phyloP scores from a whole-genome alignment of 2,888 invertebrate species.

The Athripsodes cinereus region DNA sequence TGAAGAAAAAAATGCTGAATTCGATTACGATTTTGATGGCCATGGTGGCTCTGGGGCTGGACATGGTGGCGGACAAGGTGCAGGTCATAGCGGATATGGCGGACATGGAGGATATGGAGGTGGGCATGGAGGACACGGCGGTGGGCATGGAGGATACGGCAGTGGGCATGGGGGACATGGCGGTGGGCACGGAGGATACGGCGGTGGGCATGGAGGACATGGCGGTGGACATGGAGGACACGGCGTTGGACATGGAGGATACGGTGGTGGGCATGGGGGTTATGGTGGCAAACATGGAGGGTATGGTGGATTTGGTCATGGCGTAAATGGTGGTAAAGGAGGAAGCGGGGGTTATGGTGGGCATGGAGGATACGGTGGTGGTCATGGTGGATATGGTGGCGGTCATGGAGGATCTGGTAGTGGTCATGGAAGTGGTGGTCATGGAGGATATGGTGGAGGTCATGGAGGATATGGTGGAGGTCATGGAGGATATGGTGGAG shows the following conservation, averaged over 20 bases:
- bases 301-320: constrained; percentile 7
- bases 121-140: constrained; percentile 8
- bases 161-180: constrained; percentile 17
- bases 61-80: not conserved
- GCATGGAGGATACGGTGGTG: constrained; percentile 2
- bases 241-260: constrained; percentile 30
- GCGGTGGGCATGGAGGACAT: constrained; percentile 6
- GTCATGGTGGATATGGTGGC: constrained; percentile 3
- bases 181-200: constrained; percentile 6
- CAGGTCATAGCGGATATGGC: constrained; percentile 1
- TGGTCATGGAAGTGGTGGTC: constrained; percentile 9
- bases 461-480: constrained; percentile 14
- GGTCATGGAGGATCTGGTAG: constrained; percentile 16
- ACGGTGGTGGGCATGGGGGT: constrained; percentile 26
- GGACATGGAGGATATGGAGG: constrained; percentile 3
- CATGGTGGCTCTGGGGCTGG: constrained; percentile 1
- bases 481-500: constrained; percentile 6
- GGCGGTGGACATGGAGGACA: not conserved
- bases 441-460: constrained; percentile 5
- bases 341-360: constrained; percentile 6
- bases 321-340: constrained; percentile 5
- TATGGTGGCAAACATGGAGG: not conserved
- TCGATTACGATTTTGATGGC: constrained; percentile 3
- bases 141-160: constrained; percentile 22
- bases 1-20: constrained; percentile 30